These are phyloP conservation scores for Drosophila mojavensis DNA, from an alignment of 1,140 invertebrate species.

Conservation along the genomic window DNA sequence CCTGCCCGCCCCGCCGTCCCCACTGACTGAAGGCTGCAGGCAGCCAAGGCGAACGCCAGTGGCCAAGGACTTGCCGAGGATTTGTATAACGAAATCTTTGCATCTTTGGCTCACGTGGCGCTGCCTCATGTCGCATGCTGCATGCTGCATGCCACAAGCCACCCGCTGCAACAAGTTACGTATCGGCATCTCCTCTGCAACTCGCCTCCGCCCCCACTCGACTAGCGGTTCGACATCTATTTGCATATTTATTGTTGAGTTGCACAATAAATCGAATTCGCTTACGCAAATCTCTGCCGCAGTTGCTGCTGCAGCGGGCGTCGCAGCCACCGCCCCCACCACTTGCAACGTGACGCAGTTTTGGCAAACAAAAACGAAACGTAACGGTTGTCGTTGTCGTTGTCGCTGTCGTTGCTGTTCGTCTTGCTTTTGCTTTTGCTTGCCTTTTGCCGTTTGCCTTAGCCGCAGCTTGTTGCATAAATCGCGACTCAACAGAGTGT, in stretches of 20 bases:
- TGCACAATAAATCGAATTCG: conserved; percentile 62
- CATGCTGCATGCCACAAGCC: neutral
- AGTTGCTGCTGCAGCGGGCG: conserved; percentile 26
- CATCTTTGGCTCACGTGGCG: conserved; percentile 38
- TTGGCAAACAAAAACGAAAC: conserved; percentile 67
- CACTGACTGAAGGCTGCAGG: conserved; percentile 3
- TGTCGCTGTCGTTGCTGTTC: conserved; percentile 19
- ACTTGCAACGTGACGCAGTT: conserved; percentile 77
- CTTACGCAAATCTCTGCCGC: conserved; percentile 73
- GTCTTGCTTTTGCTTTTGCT: conserved; percentile 34
- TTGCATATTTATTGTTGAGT: conserved; percentile 42
- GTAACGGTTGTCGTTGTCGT: conserved; percentile 26
- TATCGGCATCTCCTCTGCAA: neutral
- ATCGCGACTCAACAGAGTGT: conserved; percentile 62
- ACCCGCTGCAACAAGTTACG: conserved; percentile 57
- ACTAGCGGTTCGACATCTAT: conserved; percentile 42
- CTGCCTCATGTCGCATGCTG: conserved; percentile 3
- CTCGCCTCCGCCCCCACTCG: neutral
- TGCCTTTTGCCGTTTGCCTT: conserved; percentile 24
- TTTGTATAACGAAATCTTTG: conserved; percentile 8
- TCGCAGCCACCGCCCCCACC: conserved; percentile 18
- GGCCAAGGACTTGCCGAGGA: conserved; percentile 27
- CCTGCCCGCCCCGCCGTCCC: neutral
- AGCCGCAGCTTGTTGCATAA: conserved; percentile 69
- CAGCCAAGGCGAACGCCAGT: neutral